Evolutionary conservation across 2,113 vertebrate species (phyloP).

Genomic region (Xenus cinereus): DNA sequence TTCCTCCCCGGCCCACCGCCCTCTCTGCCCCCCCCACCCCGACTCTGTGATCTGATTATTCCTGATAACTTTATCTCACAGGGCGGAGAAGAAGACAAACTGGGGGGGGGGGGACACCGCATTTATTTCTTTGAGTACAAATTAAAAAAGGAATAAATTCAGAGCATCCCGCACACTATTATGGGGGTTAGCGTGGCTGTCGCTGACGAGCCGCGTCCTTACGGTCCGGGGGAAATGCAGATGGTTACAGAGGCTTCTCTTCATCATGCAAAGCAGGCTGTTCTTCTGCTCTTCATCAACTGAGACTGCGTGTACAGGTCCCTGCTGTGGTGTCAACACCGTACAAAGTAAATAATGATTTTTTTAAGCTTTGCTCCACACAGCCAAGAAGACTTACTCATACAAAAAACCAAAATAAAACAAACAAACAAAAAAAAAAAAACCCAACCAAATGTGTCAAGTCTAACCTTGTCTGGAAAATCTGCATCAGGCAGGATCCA

Average conservation of each 20-base stretch:
- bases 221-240: not conserved
- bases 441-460: not conserved
- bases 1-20: too few species aligned
- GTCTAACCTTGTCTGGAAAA: not conserved
- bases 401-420: not conserved
- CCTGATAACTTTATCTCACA: not conserved
- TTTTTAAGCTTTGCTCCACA: not conserved
- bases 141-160: constrained; percentile 13
- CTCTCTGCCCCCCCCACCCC: too few species aligned
- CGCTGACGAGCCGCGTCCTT: not conserved
- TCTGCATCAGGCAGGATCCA: not conserved
- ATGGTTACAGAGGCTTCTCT: not conserved
- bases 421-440: too few species aligned
- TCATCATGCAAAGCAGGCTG: not conserved
- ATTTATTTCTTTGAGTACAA: not conserved
- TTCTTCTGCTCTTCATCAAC: not conserved
- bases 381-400: not conserved
- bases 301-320: not conserved
- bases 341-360: not conserved
- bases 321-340: not conserved
- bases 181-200: not conserved
- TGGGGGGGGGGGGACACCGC: not conserved
- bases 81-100: not conserved
- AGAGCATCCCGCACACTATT: not conserved
- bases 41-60: not conserved